phyloP scores from a whole-genome alignment of 2,797 vertebrate genomes.

The Erithacus rubecula region DNA sequence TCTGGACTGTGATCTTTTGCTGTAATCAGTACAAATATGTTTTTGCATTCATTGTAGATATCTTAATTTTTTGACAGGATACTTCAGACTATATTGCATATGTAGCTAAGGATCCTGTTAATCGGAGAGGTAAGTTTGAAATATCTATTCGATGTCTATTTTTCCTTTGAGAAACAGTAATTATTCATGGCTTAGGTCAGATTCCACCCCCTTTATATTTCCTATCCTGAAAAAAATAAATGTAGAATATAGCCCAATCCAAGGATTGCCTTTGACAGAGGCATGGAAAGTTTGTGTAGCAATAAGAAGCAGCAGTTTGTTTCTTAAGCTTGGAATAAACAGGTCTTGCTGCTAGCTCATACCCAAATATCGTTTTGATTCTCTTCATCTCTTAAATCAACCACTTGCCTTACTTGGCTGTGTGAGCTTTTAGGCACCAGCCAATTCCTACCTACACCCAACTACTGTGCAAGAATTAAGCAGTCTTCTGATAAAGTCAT shows the following conservation, averaged over 20 bases:
- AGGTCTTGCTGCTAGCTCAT: neutral
- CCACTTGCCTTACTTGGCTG: neutral
- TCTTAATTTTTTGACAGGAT: slow-evolving; percentile 79
- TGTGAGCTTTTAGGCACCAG: neutral
- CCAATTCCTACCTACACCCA: neutral
- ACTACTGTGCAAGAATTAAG: neutral
- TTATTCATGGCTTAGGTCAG: neutral
- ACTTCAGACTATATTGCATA: slow-evolving; percentile 97
- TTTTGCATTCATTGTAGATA: neutral
- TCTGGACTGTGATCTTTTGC: neutral
- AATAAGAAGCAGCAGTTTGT: neutral
- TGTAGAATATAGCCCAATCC: neutral
- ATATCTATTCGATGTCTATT: neutral
- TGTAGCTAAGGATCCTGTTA: slow-evolving; percentile 99
- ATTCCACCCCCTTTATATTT: too few species aligned
- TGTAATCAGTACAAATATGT: neutral
- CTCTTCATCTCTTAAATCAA: neutral
- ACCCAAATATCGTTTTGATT: neutral
- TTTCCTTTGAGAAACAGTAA: neutral
- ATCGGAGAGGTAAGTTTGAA: slow-evolving; percentile 89
- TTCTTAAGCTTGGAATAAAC: neutral
- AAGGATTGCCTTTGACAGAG: neutral
- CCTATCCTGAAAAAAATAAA: neutral
- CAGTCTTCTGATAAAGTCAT: neutral
- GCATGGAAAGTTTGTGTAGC: neutral